Conservation (phyloP, 2,888 invertebrate genomes). For the Augochlorella aurata region DNA sequence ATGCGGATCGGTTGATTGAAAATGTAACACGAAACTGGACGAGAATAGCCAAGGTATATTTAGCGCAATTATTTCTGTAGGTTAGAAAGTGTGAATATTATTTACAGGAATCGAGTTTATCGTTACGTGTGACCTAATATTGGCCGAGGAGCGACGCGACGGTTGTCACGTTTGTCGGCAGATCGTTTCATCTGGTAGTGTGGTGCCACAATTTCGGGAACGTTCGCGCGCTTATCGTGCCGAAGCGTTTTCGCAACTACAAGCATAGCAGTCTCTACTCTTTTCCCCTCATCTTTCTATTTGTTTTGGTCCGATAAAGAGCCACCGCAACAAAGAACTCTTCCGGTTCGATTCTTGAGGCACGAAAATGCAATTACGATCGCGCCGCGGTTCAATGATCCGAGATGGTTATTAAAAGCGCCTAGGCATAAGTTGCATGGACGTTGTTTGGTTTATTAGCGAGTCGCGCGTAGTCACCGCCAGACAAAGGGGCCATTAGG, state of each 20-base stretch:
- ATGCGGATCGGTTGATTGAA: no score
- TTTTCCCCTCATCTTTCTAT: background rate
- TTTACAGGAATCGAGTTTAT: background rate
- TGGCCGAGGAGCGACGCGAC: background rate
- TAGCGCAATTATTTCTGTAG: no score
- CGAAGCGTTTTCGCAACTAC: constrained; percentile 8
- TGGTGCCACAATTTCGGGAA: background rate
- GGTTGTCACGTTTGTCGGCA: background rate
- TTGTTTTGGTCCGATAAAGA: constrained; percentile 8
- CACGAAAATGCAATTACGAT: constrained; percentile 38
- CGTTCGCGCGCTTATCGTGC: constrained; percentile 23
- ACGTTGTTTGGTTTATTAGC: constrained; percentile 56
- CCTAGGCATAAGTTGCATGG: constrained; percentile 15
- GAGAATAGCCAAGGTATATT: no score
- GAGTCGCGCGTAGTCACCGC: constrained; percentile 39
- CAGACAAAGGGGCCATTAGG: constrained; percentile 63
- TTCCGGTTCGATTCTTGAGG: background rate
- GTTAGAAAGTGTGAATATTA: no score
- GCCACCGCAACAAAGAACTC: background rate
- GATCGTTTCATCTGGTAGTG: background rate
- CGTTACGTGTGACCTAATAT: constrained; percentile 5
- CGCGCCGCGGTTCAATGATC: constrained; percentile 34
- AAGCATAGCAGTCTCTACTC: background rate
- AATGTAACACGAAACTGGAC: no score
- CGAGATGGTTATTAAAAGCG: constrained; percentile 41